phyloP scores from a whole-genome alignment of 2,797 vertebrate species.

The Tinamus major region DNA sequence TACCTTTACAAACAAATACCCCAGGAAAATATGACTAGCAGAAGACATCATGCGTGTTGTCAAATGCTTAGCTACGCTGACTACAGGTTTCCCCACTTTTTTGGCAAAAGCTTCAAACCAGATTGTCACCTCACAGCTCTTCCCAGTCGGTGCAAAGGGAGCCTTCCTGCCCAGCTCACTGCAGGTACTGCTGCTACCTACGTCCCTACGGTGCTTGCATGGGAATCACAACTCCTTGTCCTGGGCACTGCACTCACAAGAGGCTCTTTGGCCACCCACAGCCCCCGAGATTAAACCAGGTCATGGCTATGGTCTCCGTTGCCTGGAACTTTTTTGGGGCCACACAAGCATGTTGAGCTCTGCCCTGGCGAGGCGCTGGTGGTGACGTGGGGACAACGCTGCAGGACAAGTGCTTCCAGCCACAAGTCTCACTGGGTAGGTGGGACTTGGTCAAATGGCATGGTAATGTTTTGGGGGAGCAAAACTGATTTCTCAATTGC shows the following conservation, averaged over 20 bases:
- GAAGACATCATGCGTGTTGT: conserved; percentile 66
- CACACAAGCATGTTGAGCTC: neutral
- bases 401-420: conserved; percentile 33
- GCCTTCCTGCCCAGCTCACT: conserved; percentile 36
- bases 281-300: neutral
- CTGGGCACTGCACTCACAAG: conserved; percentile 28
- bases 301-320: conserved; percentile 68
- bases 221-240: neutral
- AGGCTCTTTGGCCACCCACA: neutral
- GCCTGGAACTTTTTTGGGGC: conserved; percentile 8
- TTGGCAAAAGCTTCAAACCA: conserved; percentile 68
- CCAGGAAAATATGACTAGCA: conserved; percentile 68
- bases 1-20: conserved; percentile 74
- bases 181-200: conserved; percentile 13
- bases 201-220: neutral
- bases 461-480: conserved; percentile 5
- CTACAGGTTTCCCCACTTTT: conserved; percentile 76
- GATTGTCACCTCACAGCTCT: conserved; percentile 36
- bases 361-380: neutral
- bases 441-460: conserved; percentile 47
- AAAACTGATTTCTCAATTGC: conserved; percentile 9
- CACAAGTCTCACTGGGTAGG: conserved; percentile 6
- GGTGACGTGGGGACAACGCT: neutral
- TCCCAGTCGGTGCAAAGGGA: conserved; percentile 53
- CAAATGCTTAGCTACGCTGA: conserved; percentile 67